These are phyloP conservation scores for Melanostoma mellinum DNA, from an alignment of 2,888 invertebrate genomes.

Conservation along the genomic window DNA sequence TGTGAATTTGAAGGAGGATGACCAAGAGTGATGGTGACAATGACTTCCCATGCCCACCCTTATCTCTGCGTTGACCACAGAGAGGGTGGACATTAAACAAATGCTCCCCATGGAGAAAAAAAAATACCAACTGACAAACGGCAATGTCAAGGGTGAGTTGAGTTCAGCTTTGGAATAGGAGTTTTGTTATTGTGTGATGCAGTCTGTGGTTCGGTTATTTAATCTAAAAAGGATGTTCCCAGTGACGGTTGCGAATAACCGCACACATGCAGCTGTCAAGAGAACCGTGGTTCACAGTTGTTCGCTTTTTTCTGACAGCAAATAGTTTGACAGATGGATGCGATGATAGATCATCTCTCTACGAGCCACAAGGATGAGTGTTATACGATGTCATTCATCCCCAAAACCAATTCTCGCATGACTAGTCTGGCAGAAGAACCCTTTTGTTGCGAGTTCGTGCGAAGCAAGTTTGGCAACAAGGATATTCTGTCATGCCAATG, in stretches of 20 bases:
- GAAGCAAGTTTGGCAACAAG: conserved; percentile 37
- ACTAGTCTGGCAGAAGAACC: conserved; percentile 24
- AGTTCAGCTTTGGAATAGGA: not conserved
- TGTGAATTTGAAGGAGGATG: conserved; percentile 39
- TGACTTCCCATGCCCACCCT: conserved; percentile 40
- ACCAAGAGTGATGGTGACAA: conserved; percentile 45
- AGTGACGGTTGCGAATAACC: conserved; percentile 22
- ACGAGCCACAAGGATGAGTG: not conserved
- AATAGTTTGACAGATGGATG: conserved; percentile 65
- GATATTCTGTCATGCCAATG: conserved; percentile 48
- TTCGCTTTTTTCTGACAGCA: conserved; percentile 36
- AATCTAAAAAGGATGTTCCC: conserved; percentile 41
- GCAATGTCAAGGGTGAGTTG: conserved; percentile 69
- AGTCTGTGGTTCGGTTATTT: conserved; percentile 59
- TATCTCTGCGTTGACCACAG: conserved; percentile 36
- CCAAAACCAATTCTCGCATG: conserved; percentile 15
- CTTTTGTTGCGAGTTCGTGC: conserved; percentile 30
- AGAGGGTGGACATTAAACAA: conserved; percentile 62
- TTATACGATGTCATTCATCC: conserved; percentile 26
- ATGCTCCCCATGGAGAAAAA: conserved; percentile 41
- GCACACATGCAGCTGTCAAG: conserved; percentile 47
- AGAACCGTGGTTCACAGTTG: conserved; percentile 14
- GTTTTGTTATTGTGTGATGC: conserved; percentile 52
- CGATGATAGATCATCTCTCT: conserved; percentile 44
- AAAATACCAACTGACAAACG: conserved; percentile 17